Evolutionary conservation across 2,113 vertebrate genomes (phyloP).

Genomic region (Nothobranchius furzeri): DNA sequence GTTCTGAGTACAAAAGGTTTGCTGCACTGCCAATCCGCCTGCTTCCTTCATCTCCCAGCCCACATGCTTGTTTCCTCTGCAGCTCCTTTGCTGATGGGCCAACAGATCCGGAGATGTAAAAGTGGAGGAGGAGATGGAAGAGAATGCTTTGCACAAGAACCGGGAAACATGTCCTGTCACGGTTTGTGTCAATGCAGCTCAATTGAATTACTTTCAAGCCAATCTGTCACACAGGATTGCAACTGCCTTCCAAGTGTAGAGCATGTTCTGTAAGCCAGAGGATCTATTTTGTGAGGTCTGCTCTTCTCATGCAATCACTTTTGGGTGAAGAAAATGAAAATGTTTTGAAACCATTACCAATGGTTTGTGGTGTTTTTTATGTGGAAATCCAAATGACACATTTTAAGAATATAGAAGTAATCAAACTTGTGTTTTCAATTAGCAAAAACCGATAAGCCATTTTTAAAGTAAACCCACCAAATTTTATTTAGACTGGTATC

Average conservation of each 20-base stretch:
- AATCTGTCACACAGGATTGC: conserved; percentile 63
- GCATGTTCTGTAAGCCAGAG: conserved; percentile 28
- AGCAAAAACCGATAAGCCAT: too few relatives aligned
- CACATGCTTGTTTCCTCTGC: conserved; percentile 11
- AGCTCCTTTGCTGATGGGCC: conserved; percentile 1
- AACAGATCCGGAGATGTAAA: conserved; percentile 33
- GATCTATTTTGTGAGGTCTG: conserved; percentile 52
- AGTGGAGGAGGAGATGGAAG: conserved; percentile 27
- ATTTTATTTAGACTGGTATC: too few relatives aligned
- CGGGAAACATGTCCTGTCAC: conserved; percentile 45
- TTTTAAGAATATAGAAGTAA: too few relatives aligned
- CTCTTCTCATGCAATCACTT: conserved; percentile 14
- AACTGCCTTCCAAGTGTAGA: conserved; percentile 42
- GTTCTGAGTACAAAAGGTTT: conserved; percentile 7
- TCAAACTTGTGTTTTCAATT: too few relatives aligned
- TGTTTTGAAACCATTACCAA: conserved; percentile 4
- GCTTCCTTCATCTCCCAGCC: conserved; percentile 25
- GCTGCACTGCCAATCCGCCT: neutral
- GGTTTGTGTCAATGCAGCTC: conserved; percentile 49
- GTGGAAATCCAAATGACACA: too few relatives aligned
- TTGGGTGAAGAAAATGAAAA: conserved; percentile 38
- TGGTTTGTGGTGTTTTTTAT: neutral
- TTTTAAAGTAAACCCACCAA: too few relatives aligned
- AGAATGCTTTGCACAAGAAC: conserved; percentile 17
- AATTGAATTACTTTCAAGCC: conserved; percentile 58